Conservation (phyloP, 2,797 vertebrate genomes). For the Microcaecilia unicolor region DNA sequence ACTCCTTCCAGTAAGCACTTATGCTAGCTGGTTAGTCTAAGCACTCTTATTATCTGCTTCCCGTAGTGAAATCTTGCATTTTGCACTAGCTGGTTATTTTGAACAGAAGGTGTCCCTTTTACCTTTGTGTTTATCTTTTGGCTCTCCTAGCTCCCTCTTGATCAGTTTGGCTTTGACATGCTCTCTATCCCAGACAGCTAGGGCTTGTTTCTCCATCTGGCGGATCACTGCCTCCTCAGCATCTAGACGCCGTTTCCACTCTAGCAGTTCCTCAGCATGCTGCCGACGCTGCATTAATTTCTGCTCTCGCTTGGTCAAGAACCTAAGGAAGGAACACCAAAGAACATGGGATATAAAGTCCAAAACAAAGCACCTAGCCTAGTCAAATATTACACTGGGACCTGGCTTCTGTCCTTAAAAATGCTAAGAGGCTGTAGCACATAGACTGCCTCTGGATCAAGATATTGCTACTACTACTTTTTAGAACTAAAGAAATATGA, state of each 20-base stretch:
- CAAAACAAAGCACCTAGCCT: too few species aligned
- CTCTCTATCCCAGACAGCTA: conserved; percentile 78
- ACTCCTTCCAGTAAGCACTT: too few species aligned
- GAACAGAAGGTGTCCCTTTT: conserved; percentile 10
- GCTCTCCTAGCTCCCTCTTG: conserved; percentile 52
- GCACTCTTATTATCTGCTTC: too few species aligned
- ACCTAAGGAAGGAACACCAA: conserved; percentile 51
- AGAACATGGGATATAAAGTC: too few species aligned
- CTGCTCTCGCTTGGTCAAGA: conserved; percentile 91
- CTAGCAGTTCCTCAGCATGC: conserved; percentile 81
- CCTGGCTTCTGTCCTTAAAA: too few species aligned
- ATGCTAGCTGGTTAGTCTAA: too few species aligned
- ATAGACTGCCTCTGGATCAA: too few species aligned
- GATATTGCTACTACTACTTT: too few species aligned
- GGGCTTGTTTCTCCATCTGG: conserved; percentile 82
- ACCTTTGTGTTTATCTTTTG: conserved; percentile 56
- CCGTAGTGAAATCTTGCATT: too few species aligned
- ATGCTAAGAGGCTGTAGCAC: too few species aligned
- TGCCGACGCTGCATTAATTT: conserved; percentile 85
- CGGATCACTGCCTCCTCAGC: conserved; percentile 84
- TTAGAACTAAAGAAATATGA: too few species aligned
- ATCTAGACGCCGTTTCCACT: conserved; percentile 88
- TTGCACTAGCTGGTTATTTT: not conserved
- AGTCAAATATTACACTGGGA: too few species aligned
- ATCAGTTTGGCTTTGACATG: conserved; percentile 41